These are phyloP conservation scores for Nomada lathburiana DNA, from an alignment of 2,888 invertebrate species.

Conservation along the genomic window DNA sequence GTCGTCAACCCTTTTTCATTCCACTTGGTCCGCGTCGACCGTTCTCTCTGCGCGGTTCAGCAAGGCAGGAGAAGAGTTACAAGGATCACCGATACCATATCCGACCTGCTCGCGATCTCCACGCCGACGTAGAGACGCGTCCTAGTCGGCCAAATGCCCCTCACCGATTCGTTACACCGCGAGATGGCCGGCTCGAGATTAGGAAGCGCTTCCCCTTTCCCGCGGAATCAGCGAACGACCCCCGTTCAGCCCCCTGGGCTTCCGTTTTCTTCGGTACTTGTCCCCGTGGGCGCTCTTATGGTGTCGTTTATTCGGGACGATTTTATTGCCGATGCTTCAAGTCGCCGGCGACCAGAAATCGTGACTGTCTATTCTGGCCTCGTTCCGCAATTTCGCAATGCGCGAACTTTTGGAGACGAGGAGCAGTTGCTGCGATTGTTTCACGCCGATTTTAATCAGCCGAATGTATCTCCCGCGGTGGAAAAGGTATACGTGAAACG, in stretches of 20 bases:
- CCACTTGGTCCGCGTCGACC: conserved; percentile 51
- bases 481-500: no score
- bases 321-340: background rate
- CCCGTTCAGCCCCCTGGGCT: no score
- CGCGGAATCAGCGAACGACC: conserved; percentile 12
- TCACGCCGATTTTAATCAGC: no score
- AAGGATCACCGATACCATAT: conserved; percentile 65
- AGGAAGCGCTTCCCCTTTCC: conserved; percentile 28
- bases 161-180: conserved; percentile 36
- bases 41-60: conserved; percentile 36
- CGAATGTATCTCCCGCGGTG: no score
- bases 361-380: no score
- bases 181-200: conserved; percentile 37
- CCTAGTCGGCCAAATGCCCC: conserved; percentile 42
- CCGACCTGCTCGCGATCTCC: conserved; percentile 59
- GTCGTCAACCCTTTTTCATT: conserved; percentile 53
- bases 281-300: conserved; percentile 11
- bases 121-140: conserved; percentile 42
- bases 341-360: no score
- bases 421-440: no score
- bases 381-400: no score
- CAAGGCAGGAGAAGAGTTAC: conserved; percentile 56
- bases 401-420: no score
- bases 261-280: background rate
- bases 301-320: background rate